phyloP scores from a whole-genome alignment of 2,797 vertebrate species.

The Naso thynnoides region DNA sequence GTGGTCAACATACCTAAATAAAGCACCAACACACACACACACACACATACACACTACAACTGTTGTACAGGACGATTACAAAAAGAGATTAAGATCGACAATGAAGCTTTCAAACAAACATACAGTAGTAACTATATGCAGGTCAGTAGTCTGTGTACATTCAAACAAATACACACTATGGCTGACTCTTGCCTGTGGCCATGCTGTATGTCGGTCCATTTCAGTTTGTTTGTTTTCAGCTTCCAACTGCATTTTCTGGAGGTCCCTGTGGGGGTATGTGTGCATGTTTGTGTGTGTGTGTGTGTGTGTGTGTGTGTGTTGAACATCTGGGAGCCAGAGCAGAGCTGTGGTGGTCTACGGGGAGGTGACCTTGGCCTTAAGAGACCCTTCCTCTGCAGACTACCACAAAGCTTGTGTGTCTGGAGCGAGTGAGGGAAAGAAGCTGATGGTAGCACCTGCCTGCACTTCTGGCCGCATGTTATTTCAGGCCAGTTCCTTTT shows the following conservation, averaged over 20 bases:
- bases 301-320: background rate
- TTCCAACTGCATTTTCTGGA: conserved; percentile 47
- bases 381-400: conserved; percentile 82
- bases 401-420: conserved; percentile 81
- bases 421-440: conserved; percentile 79
- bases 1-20: background rate
- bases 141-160: conserved; percentile 24
- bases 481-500: conserved; percentile 85
- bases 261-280: conserved; percentile 29
- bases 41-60: background rate
- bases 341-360: conserved; percentile 83
- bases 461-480: conserved; percentile 83
- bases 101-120: conserved; percentile 15
- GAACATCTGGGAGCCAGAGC: conserved; percentile 82
- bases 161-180: conserved; percentile 81
- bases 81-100: conserved; percentile 15
- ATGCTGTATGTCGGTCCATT: conserved; percentile 61
- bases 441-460: conserved; percentile 88
- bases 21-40: background rate
- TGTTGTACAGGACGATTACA: conserved; percentile 5
- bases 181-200: conserved; percentile 86
- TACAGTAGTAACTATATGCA: background rate
- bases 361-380: conserved; percentile 84
- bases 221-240: conserved; percentile 79
- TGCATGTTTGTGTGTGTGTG: conserved; percentile 29